Evolutionary conservation across 2,113 vertebrate species (phyloP), one percentile per base, ranked within the genome.

Genomic region (Turnix velox): DNA sequence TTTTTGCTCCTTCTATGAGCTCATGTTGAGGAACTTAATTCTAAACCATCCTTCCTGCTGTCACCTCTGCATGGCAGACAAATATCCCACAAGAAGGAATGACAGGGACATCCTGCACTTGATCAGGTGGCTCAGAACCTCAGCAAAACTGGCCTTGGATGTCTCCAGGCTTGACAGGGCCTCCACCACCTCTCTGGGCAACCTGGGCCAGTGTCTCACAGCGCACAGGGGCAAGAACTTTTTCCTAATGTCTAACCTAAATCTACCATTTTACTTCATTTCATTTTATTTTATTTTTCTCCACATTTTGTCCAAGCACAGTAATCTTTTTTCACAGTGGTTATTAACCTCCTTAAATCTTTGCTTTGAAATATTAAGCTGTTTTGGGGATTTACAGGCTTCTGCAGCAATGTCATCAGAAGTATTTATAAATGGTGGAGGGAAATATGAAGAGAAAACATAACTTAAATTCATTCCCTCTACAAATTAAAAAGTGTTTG

Each of bases 351-450:
- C 23, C 23, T 4, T 90, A 48, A 61, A 57, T 79, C 12, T 52
- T 84, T 75, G 74, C 17, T 72, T 61, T 75, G 51, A 81, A 74
- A 61, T 78, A 72, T 61, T 68, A 88, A 57, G 43, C 11, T 23
- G 18, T 80, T 69, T 54, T 4, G 6, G 15, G 4, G 23, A 87
- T 48, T 82, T 93, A 67, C 37, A 84, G 4, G 27, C 22, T 91
- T 84, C 79, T 87, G 75, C 92, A 57, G 69, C 91, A 54, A 66
- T 72, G 51, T 18, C 37, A 93, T 93, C 80, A 87, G 84, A 93
- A 94, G 72, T 91, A 88, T 92, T 97, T 75, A 92, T 93, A 93
- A 94, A 87, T 69, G 11, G 43, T n/a, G n/a, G n/a, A n/a, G n/a
- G 30, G 66, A 92, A 74, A 90, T 66, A 91, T 52, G 9, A 93